Evolutionary conservation across 2,888 invertebrate genomes (phyloP), one percentile per base, ranked within the genome.

Genomic region (Tachystola acroxantha): DNA sequence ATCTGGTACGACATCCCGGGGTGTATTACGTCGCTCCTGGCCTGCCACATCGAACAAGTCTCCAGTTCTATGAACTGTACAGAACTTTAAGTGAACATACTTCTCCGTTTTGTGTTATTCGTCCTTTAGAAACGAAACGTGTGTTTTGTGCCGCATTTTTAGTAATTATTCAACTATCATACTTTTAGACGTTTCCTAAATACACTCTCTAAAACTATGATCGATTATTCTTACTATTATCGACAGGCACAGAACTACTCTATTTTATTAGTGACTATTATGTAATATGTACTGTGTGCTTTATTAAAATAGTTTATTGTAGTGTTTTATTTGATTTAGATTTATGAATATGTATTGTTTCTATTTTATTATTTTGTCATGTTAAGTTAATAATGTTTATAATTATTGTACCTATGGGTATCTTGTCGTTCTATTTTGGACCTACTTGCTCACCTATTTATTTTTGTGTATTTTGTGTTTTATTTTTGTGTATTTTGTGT

Each of bases 1-100:
- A 96, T 97, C 96, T 97, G 96, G 97, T 97, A 97, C 97, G 96
- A 95, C 96, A 96, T 93, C 91, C 94, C 92, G 91, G 89, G 82
- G 88, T 86, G 90, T 88, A 68, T 74, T 67, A 68, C 85, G 61
- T 68, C 84, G 81, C 59, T 75, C 71, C 76, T 63, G 76, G 53
- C 60, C 70, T 57, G 57, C 69, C 65, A 51, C 57, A 55, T n/a
- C 60, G 62, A 63, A 64, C 24, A n/a, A 62, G 57, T 51, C 48
- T 51, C 42, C 59, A 67, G 55, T 65, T 61, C 50, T 46, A 43
- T 53, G 57, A 62, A 65, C 58, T 59, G 39, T 62, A 63, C 74
- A 45, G 69, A 75, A 80, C 79, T 75, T 42, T 54, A 71, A 77
- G 73, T 79, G 74, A 60, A 6, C 30, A n/a, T 24, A n/a, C 2